Percentiles rank a stretch among this genome's conserved stretches.
These are phyloP conservation scores for Prenolepis imparis DNA, from an alignment of 2,888 invertebrate species.

Conservation along the genomic window DNA sequence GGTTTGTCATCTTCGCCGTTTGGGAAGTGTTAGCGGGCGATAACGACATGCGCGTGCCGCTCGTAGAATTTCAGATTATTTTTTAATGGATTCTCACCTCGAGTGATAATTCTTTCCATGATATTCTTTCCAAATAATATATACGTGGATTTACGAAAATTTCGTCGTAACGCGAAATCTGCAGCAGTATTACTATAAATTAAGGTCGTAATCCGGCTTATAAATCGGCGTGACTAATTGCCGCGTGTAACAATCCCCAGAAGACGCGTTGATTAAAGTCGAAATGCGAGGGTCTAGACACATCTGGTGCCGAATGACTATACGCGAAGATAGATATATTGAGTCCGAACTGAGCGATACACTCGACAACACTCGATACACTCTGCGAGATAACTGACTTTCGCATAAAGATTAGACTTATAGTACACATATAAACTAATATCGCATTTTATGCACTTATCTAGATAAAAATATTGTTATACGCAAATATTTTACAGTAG, in stretches of 20 bases:
- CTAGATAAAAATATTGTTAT: background rate
- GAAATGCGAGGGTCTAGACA: conserved; percentile 67
- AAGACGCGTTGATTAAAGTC: conserved; percentile 80
- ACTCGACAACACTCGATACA: background rate
- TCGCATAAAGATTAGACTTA: background rate
- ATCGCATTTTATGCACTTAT: background rate
- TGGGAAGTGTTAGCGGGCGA: conserved; percentile 80
- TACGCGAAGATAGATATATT: background rate
- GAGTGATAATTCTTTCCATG: background rate
- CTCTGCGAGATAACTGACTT: background rate
- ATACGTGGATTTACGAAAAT: background rate
- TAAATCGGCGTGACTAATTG: conserved; percentile 80
- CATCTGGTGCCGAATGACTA: conserved; percentile 72
- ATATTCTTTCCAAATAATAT: background rate
- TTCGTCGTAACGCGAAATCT: conserved; percentile 20
- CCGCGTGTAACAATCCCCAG: conserved; percentile 73
- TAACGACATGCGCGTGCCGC: conserved; percentile 69
- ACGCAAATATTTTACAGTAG: background rate
- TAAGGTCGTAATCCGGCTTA: conserved; percentile 76
- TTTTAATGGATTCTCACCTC: background rate
- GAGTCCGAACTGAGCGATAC: conserved; percentile 16
- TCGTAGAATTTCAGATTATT: conserved; percentile 46
- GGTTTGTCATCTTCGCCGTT: conserved; percentile 76
- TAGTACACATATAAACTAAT: conserved; percentile 1
- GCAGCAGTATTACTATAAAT: conserved; percentile 72